Conservation (phyloP, 1,140 invertebrate genomes). For the Brachionus plicatilis region DNA sequence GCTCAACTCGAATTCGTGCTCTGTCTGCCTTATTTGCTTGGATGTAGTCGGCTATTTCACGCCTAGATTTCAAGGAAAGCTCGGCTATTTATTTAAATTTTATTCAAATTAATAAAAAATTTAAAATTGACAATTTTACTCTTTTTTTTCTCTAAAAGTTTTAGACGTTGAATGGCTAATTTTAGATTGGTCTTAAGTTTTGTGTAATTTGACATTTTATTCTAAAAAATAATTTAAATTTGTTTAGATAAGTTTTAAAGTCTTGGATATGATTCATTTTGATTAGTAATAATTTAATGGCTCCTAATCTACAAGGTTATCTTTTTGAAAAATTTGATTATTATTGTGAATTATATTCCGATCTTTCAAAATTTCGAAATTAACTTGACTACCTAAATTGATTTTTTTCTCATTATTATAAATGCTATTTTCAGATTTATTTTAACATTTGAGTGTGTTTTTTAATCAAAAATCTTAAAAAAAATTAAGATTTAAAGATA, state of each 20-base stretch:
- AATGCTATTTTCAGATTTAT: neutral
- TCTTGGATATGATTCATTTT: neutral
- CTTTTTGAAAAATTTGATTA: neutral
- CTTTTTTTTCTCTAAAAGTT: conserved; percentile 95
- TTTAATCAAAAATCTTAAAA: too few relatives aligned
- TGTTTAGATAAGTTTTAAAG: too few relatives aligned
- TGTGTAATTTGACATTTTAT: conserved; percentile 68
- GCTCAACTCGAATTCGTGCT: conserved; percentile 92
- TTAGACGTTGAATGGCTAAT: conserved; percentile 82
- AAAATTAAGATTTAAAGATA: too few relatives aligned
- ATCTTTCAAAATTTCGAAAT: conserved; percentile 21
- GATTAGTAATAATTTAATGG: neutral
- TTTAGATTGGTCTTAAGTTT: conserved; percentile 94
- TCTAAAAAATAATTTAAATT: neutral
- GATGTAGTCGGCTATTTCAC: conserved; percentile 96
- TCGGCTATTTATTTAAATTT: conserved; percentile 61
- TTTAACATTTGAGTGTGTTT: neutral
- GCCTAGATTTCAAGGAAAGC: conserved; percentile 84
- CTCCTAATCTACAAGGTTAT: neutral
- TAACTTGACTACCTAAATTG: neutral
- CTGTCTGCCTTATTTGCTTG: conserved; percentile 71
- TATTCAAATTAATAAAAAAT: neutral
- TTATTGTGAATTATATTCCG: neutral
- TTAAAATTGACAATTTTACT: conserved; percentile 46
- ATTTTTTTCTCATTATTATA: neutral